phyloP scores from a whole-genome alignment of 2,113 vertebrate species.

The Clarias magur region DNA sequence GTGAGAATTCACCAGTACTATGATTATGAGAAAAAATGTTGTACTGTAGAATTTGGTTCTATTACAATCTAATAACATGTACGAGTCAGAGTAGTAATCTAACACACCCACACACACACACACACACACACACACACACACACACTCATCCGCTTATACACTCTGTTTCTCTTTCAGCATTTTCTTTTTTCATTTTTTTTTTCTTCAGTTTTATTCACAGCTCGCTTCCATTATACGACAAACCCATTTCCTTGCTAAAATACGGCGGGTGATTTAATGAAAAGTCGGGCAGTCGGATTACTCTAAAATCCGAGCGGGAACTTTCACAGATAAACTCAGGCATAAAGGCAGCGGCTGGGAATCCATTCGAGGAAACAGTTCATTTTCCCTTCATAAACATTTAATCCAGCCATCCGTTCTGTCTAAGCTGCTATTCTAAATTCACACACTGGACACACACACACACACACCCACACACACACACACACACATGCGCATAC shows the following conservation, averaged over 20 bases:
- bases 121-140: too few species aligned
- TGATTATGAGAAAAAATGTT: background rate
- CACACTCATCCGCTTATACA: background rate
- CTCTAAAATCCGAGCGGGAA: conserved; percentile 62
- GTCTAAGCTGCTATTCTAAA: conserved; percentile 39
- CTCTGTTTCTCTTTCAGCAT: conserved; percentile 51
- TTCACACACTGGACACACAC: conserved; percentile 9
- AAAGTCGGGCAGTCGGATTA: conserved; percentile 65
- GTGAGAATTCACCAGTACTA: background rate
- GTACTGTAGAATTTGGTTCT: background rate
- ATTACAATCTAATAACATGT: background rate
- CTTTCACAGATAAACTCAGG: conserved; percentile 63
- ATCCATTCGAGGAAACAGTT: conserved; percentile 50
- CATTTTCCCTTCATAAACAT: conserved; percentile 53
- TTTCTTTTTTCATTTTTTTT: conserved; percentile 52
- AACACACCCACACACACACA: background rate
- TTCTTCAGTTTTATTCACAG: conserved; percentile 48
- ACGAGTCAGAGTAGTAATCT: background rate
- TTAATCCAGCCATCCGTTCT: conserved; percentile 50
- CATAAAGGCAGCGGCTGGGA: conserved; percentile 56
- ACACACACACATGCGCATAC: background rate
- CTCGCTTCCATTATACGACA: conserved; percentile 59
- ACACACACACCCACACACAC: conserved; percentile 15
- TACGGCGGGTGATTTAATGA: conserved; percentile 66
- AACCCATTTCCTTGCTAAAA: conserved; percentile 63